Conservation (phyloP, 2,113 vertebrate species). For the Phoxinus phoxinus region DNA sequence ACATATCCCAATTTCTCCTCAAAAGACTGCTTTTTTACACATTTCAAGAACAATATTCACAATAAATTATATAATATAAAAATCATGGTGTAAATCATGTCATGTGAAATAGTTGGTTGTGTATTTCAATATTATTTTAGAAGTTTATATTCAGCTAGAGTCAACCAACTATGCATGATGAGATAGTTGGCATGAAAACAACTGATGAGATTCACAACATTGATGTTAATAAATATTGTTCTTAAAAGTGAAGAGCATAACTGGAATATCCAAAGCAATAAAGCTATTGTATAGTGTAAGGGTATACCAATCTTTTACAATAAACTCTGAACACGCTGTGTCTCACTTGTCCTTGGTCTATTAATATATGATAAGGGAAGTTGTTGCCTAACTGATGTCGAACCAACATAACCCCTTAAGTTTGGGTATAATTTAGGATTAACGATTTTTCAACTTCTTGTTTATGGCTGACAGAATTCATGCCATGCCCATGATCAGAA, state of each 20-base stretch:
- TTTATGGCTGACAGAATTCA: conserved; percentile 1
- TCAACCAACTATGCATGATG: no score
- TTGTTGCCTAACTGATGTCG: conserved; percentile 10
- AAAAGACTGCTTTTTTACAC: neutral
- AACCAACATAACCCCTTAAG: neutral
- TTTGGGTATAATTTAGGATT: neutral
- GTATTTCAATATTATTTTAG: neutral
- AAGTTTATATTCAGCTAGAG: neutral
- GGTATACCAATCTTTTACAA: conserved; percentile 5
- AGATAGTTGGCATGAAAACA: no score
- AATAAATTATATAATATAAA: neutral
- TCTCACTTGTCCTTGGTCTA: conserved; percentile 13
- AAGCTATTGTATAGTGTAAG: neutral
- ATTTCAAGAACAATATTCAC: neutral
- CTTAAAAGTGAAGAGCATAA: neutral
- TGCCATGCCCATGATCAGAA: neutral
- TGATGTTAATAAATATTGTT: neutral
- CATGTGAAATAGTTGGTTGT: neutral
- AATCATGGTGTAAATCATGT: neutral
- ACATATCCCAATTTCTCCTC: neutral
- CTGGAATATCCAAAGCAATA: neutral
- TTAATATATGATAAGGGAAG: conserved; percentile 1
- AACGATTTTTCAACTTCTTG: neutral
- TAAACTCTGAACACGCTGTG: neutral
- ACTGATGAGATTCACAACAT: neutral